phyloP scores from a whole-genome alignment of 2,797 vertebrate genomes.

The Tiaroga cobitis region DNA sequence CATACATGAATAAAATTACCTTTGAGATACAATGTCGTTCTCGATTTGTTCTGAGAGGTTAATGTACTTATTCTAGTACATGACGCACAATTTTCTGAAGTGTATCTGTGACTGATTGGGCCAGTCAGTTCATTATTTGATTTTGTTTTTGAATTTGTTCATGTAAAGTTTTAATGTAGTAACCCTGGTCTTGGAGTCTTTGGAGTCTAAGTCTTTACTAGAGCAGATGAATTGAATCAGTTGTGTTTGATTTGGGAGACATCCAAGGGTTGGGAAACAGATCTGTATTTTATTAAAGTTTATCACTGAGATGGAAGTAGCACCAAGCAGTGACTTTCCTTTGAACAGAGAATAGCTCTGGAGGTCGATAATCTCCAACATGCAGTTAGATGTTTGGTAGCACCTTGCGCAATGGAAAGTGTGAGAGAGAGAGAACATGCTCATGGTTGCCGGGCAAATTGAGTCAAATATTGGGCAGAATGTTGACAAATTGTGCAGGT shows the following conservation, averaged over 20 bases:
- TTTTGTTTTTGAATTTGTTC: not conserved
- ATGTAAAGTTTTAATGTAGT: not conserved
- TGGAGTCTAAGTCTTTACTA: not conserved
- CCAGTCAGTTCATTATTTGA: not conserved
- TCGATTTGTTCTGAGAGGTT: not conserved
- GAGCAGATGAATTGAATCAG: not conserved
- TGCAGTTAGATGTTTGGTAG: not conserved
- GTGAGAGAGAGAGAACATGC: not conserved
- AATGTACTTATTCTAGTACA: not conserved
- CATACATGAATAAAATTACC: not conserved
- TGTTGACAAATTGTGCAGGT: not conserved
- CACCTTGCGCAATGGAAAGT: not conserved
- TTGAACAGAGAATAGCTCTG: not conserved
- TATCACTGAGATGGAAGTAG: not conserved
- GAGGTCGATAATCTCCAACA: constrained; percentile 2
- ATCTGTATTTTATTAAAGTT: not conserved
- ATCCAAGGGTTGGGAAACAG: not conserved
- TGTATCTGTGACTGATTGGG: not conserved
- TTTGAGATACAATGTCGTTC: constrained; percentile 3
- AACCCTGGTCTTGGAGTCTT: not conserved
- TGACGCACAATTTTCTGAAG: not conserved
- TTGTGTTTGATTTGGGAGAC: not conserved
- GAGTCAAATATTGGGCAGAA: not conserved
- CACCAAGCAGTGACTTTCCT: not conserved
- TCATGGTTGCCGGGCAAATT: not conserved